A percentile compares a stretch with the other conserved stretches of the same genome.
Conservation (phyloP, 1,140 invertebrate genomes). For the Melipona quadrifasciata region DNA sequence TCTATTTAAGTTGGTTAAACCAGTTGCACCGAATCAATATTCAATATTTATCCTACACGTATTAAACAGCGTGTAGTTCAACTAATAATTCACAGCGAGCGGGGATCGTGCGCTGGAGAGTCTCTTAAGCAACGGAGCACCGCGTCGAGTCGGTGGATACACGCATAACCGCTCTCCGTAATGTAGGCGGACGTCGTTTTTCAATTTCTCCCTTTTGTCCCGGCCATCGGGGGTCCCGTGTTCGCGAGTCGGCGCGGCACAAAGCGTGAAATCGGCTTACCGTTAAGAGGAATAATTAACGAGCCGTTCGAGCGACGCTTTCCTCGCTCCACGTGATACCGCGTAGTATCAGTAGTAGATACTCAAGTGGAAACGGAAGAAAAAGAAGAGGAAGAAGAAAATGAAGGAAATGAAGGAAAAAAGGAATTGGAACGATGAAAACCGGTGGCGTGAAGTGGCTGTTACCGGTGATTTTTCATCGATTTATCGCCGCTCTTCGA, state of each 20-base stretch:
- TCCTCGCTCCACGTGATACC: not conserved
- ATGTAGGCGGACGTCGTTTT: conserved; percentile 25
- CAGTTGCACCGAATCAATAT: conserved; percentile 2
- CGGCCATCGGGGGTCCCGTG: conserved; percentile 1
- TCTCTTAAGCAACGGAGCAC: not conserved
- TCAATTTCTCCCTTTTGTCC: conserved; percentile 44
- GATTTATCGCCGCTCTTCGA: conserved; percentile 23
- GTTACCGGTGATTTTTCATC: conserved; percentile 20
- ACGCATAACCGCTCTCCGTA: conserved; percentile 3
- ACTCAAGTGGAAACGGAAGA: conserved; percentile 52
- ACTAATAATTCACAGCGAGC: not conserved
- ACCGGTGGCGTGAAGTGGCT: not conserved
- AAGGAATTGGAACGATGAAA: conserved; percentile 13
- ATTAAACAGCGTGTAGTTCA: not conserved
- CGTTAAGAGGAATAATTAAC: conserved; percentile 59
- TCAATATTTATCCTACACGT: conserved; percentile 7
- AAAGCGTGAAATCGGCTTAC: conserved; percentile 48
- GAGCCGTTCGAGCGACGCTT: conserved; percentile 29
- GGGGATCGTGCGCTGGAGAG: not conserved
- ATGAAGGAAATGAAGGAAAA: conserved; percentile 19
- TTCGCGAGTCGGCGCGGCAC: conserved; percentile 38
- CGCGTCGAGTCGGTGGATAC: conserved; percentile 21
- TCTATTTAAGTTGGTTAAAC: not conserved
- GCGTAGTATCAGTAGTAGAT: not conserved
- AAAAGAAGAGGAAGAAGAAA: not conserved